phyloP scores from a whole-genome alignment of 1,140 invertebrate species.

The Rhopalosiphum maidis region DNA sequence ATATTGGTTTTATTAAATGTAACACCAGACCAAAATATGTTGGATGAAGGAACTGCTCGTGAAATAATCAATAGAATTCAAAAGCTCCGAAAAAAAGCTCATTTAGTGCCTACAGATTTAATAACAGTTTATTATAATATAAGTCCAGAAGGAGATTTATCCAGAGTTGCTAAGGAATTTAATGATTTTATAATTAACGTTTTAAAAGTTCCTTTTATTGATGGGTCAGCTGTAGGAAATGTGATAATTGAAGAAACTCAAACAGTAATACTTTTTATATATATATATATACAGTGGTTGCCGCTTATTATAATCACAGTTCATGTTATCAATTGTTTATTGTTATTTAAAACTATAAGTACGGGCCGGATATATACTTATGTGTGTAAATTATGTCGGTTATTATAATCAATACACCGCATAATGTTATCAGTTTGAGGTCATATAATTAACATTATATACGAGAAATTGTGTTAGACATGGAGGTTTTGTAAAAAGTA shows the following conservation, averaged over 20 bases:
- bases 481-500: no score
- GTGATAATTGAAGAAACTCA: constrained; percentile 33
- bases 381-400: no score
- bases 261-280: constrained; percentile 22
- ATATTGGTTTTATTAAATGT: constrained; percentile 77
- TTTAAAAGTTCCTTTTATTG: constrained; percentile 76
- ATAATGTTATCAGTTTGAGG: no score
- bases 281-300: background rate
- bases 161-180: constrained; percentile 74
- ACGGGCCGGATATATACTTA: no score
- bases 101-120: constrained; percentile 89
- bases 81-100: constrained; percentile 95
- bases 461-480: no score
- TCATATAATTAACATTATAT: no score
- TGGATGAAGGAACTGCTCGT: constrained; percentile 89
- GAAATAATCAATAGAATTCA: constrained; percentile 97
- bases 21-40: constrained; percentile 66
- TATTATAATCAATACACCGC: no score
- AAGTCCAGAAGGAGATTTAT: constrained; percentile 69
- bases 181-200: constrained; percentile 79
- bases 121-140: constrained; percentile 85
- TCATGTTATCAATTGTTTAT: no score
- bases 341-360: no score
- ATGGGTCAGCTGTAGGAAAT: constrained; percentile 13
- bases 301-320: no score